phyloP scores from a whole-genome alignment of 1,140 invertebrate species.

The Conopomorpha cramerella region DNA sequence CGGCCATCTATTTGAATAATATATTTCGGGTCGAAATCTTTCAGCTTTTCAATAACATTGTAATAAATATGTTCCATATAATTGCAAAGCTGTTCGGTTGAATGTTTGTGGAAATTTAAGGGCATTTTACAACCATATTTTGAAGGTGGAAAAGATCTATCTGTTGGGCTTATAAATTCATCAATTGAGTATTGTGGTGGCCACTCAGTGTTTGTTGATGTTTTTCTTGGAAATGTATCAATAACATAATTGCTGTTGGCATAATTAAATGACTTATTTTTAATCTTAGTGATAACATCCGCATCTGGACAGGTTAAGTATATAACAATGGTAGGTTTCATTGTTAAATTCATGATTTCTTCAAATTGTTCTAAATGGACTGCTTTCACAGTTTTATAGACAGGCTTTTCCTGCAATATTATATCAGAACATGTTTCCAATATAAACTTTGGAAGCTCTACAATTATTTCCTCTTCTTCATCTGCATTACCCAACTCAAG shows the following conservation, averaged over 20 bases:
- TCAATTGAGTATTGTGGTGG: slow-evolving; percentile 21
- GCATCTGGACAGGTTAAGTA: slow-evolving; percentile 55
- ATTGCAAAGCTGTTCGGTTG: slow-evolving; percentile 46
- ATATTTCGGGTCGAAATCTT: slow-evolving; percentile 53
- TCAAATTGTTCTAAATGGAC: slow-evolving; percentile 25
- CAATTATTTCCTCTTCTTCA: slow-evolving; percentile 14
- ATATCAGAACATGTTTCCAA: slow-evolving; percentile 26
- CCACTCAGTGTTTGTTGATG: slow-evolving; percentile 19
- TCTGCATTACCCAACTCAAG: slow-evolving; percentile 20
- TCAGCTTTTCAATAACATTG: no score
- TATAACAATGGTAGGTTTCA: slow-evolving; percentile 58
- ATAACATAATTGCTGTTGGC: slow-evolving; percentile 16
- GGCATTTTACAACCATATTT: slow-evolving; percentile 45
- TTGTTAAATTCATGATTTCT: slow-evolving; percentile 25
- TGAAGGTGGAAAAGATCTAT: slow-evolving; percentile 23
- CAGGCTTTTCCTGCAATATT: slow-evolving; percentile 14
- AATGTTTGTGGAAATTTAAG: slow-evolving; percentile 38
- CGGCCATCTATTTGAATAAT: slow-evolving; percentile 63
- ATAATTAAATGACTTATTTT: slow-evolving; percentile 47
- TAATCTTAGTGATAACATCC: slow-evolving; percentile 53
- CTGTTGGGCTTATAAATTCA: slow-evolving; percentile 20
- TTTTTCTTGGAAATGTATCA: slow-evolving; percentile 17
- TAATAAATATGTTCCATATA: slow-evolving; percentile 42
- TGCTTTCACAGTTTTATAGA: slow-evolving; percentile 16
- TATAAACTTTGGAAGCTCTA: slow-evolving; percentile 33